Conservation (phyloP, 2,797 vertebrate genomes). For the Coracias cyanogaster region DNA sequence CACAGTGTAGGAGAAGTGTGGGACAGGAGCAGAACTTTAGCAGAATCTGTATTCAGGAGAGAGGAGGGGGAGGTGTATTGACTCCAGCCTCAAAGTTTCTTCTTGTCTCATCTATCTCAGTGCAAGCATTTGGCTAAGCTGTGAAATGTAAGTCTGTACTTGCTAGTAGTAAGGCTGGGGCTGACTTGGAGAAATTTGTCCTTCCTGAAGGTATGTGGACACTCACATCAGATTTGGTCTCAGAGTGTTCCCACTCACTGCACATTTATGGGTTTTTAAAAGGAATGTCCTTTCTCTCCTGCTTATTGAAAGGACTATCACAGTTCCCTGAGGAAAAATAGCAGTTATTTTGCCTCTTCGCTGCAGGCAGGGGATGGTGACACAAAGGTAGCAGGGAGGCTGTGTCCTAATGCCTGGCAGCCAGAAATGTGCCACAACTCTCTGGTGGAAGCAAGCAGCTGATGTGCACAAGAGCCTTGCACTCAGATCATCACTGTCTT, state of each 20-base stretch:
- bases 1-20: conserved; percentile 14
- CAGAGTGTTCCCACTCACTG: not conserved
- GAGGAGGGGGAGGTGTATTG: not conserved
- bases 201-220: not conserved
- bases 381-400: not conserved
- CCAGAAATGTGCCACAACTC: not conserved
- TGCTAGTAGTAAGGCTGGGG: not conserved
- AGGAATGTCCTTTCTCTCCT: not conserved
- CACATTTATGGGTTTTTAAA: not conserved
- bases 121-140: not conserved
- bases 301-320: not conserved
- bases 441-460: not conserved
- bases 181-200: not conserved
- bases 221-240: not conserved
- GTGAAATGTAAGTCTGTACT: not conserved
- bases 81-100: conserved; percentile 3
- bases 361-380: not conserved
- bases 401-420: not conserved
- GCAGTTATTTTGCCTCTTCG: not conserved
- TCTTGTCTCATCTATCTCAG: not conserved
- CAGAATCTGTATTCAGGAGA: not conserved
- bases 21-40: conserved; percentile 25
- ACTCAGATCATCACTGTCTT: not conserved
- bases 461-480: not conserved
- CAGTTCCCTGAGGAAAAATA: not conserved